These are phyloP conservation scores for Tetragonula clypearis DNA, from an alignment of 1,140 invertebrate genomes.

Conservation along the genomic window DNA sequence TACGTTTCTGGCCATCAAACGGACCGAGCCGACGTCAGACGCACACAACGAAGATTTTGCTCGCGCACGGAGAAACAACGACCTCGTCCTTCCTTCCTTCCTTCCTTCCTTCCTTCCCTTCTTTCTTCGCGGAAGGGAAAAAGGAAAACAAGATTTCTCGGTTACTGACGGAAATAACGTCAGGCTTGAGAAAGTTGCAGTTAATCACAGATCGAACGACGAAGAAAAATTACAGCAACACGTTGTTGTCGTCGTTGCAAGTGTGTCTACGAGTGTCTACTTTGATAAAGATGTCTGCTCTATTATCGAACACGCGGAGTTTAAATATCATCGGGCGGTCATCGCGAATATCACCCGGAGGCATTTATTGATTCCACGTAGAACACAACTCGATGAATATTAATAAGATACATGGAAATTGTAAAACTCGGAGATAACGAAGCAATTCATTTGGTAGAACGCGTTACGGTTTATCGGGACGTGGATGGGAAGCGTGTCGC, in stretches of 20 bases:
- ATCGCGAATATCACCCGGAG: neutral
- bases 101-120: too few relatives aligned
- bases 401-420: neutral
- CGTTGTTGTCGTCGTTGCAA: neutral
- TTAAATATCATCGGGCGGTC: neutral
- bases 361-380: neutral
- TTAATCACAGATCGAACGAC: neutral
- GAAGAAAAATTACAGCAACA: neutral
- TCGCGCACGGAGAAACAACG: too few relatives aligned
- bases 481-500: neutral
- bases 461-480: constrained; percentile 21
- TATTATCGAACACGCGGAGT: neutral
- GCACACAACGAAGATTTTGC: constrained; percentile 51
- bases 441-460: constrained; percentile 12
- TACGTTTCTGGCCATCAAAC: constrained; percentile 56
- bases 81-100: neutral
- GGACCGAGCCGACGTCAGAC: constrained; percentile 52
- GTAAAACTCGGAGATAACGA: neutral
- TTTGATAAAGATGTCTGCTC: neutral
- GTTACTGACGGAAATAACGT: neutral
- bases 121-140: too few relatives aligned
- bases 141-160: neutral
- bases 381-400: neutral
- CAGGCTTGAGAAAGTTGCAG: neutral
- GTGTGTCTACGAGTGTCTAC: neutral